Conservation (phyloP, 1,140 invertebrate species). For the Drosophila saltans region DNA sequence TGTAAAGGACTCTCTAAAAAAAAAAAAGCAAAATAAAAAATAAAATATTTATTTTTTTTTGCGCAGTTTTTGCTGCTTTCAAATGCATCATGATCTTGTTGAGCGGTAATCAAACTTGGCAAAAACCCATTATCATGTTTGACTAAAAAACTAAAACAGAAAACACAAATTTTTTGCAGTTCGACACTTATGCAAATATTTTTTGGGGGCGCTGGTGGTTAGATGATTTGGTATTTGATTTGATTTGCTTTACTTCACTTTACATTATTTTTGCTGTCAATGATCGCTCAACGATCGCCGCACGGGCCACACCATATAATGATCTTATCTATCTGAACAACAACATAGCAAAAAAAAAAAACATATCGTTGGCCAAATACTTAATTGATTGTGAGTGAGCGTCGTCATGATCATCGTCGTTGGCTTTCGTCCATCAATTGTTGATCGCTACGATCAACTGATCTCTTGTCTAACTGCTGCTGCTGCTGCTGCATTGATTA, state of each 20-base stretch:
- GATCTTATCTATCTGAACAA: conserved; percentile 32
- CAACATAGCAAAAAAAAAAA: conserved; percentile 18
- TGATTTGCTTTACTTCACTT: conserved; percentile 20
- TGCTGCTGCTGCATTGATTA: conserved; percentile 26
- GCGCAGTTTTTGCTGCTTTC: conserved; percentile 65
- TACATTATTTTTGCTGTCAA: conserved; percentile 43
- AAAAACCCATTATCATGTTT: conserved; percentile 65
- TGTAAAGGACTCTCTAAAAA: conserved; percentile 63
- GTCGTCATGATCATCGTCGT: conserved; percentile 35
- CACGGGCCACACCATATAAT: conserved; percentile 10
- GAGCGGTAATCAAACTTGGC: conserved; percentile 67
- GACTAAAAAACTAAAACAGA: conserved; percentile 23
- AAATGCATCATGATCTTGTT: conserved; percentile 79
- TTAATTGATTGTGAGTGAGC: conserved; percentile 75
- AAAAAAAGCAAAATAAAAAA: conserved; percentile 27
- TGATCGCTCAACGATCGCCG: conserved; percentile 53
- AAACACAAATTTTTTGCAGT: conserved; percentile 16
- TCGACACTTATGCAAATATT: conserved; percentile 64
- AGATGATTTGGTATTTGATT: conserved; percentile 24
- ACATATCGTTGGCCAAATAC: conserved; percentile 50
- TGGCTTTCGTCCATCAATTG: conserved; percentile 72
- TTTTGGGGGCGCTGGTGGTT: conserved; percentile 13
- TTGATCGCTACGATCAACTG: conserved; percentile 20
- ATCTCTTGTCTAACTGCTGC: conserved; percentile 28
- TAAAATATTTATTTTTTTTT: conserved; percentile 24